Evolutionary conservation across 1,140 invertebrate genomes (phyloP), one percentile per base, ranked within the genome.

Genomic region (Zaprionus taronus): DNA sequence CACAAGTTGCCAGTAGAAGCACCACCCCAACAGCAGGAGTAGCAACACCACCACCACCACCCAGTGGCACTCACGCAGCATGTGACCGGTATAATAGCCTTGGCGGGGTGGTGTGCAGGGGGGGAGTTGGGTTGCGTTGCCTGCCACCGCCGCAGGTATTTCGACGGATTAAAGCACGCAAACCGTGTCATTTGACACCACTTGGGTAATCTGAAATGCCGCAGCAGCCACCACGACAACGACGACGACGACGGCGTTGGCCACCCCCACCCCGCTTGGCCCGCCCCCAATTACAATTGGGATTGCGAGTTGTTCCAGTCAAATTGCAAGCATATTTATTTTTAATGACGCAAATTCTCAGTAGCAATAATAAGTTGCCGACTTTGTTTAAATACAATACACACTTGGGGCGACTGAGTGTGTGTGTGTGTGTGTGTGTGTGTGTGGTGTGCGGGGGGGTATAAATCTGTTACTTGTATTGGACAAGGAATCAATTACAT

Each of bases 171-270:
- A 90, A 91, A 82, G 82, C 81, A 90, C 86, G 81, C 79, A 82
- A 89, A 81, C 85, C 79, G 68, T 90, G 85, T 90, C 82, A 90
- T 90, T 85, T 90, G 85, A 90, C 85, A 90, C 85, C 86, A 91
- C 79, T 85, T 82, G 72, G 76, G 86, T 82, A 89, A 85, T 85
- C 85, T 78, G 80, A 90, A 90, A 89, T 85, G 85, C 76, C 81
- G 55, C 75, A 79, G 81, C 72, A 74, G 68, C 72, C 64, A 44
- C 69, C 24, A 56, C 68, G 69, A 66, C 61, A 31, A 65, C 62
- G 57, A 5, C 51, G 36, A 31, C 36, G 51, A 3, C 51, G 14
- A 5, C 17, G 44, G 41, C 15, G 41, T 44, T 44, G n/a, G 5
- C 66, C 61, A 55, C 15, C 53, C 73, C 61, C 44, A 24, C 41